These are phyloP conservation scores for Lasioglossum malachurum DNA, from an alignment of 2,888 invertebrate species.

Conservation along the genomic window DNA sequence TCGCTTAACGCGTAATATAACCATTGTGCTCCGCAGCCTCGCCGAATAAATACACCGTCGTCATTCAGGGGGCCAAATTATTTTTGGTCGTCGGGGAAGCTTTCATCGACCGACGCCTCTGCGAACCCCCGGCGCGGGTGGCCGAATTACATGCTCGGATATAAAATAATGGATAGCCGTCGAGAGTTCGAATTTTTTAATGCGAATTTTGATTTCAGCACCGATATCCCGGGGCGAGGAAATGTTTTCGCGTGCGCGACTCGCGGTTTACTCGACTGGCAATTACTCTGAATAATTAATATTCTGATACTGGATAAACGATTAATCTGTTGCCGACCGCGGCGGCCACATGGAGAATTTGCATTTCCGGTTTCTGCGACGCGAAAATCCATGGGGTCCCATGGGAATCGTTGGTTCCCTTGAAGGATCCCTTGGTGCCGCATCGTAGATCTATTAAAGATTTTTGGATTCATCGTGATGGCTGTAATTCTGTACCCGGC, in stretches of 20 bases:
- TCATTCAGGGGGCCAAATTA: constrained; percentile 19
- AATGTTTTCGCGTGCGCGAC: background rate
- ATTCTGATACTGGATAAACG: constrained; percentile 18
- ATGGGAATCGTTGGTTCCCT: background rate
- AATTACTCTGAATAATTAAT: constrained; percentile 30
- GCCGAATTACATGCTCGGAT: background rate
- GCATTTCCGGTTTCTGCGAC: background rate
- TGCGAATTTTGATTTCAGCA: background rate
- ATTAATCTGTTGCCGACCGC: constrained; percentile 18
- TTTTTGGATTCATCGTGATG: background rate
- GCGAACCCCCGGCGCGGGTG: no score
- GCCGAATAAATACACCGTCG: constrained; percentile 42
- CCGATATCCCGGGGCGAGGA: background rate
- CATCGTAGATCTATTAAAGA: background rate
- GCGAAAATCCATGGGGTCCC: background rate
- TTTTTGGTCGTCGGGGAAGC: background rate
- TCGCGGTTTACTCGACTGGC: background rate
- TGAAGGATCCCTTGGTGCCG: background rate
- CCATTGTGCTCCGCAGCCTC: constrained; percentile 33
- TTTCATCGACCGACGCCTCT: background rate
- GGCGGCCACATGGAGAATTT: background rate
- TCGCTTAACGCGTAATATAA: constrained; percentile 45
- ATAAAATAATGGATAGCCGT: background rate
- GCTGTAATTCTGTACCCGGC: no score
- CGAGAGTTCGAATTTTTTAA: background rate